A percentile compares a stretch with the other conserved stretches of the same genome.
Conservation (phyloP, 37 sponge, comb jelly and placozoan genomes). For the Petrosia ficiformis region DNA sequence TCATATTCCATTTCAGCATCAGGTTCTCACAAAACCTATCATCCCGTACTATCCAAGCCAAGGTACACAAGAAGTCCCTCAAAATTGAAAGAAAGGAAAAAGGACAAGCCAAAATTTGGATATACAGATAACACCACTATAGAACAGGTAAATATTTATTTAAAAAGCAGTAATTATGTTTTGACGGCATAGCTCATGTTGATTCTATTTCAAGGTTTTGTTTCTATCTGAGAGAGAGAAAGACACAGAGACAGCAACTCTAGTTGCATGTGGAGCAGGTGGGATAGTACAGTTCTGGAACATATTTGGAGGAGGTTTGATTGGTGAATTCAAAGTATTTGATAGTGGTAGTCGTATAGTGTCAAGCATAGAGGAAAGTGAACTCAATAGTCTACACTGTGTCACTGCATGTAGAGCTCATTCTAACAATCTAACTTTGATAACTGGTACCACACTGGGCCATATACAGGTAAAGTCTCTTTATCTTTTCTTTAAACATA, state of each 20-base stretch:
- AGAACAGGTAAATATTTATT: background rate
- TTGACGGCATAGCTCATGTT: background rate
- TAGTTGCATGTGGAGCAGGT: conserved; percentile 73
- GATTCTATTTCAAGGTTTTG: conserved; percentile 36
- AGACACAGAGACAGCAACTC: conserved; percentile 29
- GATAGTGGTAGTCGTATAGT: conserved; percentile 17
- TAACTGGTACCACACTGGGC: conserved; percentile 77
- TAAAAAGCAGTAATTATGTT: background rate
- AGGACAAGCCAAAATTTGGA: background rate
- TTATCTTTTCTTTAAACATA: no score
- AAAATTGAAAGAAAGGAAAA: no score
- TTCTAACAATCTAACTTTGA: conserved; percentile 20
- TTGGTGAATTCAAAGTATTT: conserved; percentile 38
- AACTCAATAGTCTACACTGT: conserved; percentile 19
- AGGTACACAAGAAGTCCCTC: no score
- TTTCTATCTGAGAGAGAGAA: conserved; percentile 47
- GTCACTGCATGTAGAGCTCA: conserved; percentile 45
- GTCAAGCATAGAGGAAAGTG: conserved; percentile 8
- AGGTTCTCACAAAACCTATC: no score
- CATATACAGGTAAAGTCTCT: conserved; percentile 57
- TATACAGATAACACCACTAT: background rate
- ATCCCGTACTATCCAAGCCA: no score
- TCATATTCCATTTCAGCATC: no score
- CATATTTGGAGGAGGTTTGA: conserved; percentile 60
- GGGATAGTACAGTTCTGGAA: conserved; percentile 88